Evolutionary conservation across 2,888 invertebrate genomes (phyloP).

Genomic region (Cheiracanthium punctorium): DNA sequence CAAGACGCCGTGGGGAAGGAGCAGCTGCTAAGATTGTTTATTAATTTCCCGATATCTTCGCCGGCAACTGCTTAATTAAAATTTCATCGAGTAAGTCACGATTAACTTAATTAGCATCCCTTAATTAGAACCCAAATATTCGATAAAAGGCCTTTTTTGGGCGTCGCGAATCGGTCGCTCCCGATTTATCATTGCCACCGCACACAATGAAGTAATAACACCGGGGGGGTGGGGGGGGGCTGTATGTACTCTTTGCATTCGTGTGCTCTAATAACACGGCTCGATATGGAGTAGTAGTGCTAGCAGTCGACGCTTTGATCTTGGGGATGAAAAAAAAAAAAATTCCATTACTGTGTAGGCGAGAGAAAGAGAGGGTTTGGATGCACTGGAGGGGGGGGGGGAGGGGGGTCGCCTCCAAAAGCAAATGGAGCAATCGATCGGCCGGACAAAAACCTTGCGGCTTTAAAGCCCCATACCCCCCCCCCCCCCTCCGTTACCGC

Average conservation of each 20-base stretch:
- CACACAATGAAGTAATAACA: slow-evolving; percentile 42
- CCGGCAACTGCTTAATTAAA: slow-evolving; percentile 69
- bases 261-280: not conserved
- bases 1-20: slow-evolving; percentile 39
- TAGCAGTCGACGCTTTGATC: slow-evolving; percentile 35
- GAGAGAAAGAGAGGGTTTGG: slow-evolving; percentile 11
- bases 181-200: slow-evolving; percentile 53
- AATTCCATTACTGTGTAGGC: slow-evolving; percentile 38
- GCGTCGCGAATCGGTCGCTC: slow-evolving; percentile 5
- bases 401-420: slow-evolving; percentile 26
- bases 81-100: slow-evolving; percentile 70
- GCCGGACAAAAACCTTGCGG: slow-evolving; percentile 13
- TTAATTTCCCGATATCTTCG: slow-evolving; percentile 68
- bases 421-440: slow-evolving; percentile 18
- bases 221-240: too few species aligned
- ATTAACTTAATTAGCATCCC: slow-evolving; percentile 68
- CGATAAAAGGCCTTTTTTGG: slow-evolving; percentile 49
- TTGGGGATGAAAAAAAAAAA: slow-evolving; percentile 27
- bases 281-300: slow-evolving; percentile 1
- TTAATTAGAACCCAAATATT: slow-evolving; percentile 66
- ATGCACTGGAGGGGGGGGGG: not conserved
- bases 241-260: not conserved
- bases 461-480: slow-evolving; percentile 11
- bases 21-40: slow-evolving; percentile 65
- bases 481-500: not conserved